phyloP scores from a whole-genome alignment of 2,113 vertebrate genomes.

The Thryonomys swinderianus region DNA sequence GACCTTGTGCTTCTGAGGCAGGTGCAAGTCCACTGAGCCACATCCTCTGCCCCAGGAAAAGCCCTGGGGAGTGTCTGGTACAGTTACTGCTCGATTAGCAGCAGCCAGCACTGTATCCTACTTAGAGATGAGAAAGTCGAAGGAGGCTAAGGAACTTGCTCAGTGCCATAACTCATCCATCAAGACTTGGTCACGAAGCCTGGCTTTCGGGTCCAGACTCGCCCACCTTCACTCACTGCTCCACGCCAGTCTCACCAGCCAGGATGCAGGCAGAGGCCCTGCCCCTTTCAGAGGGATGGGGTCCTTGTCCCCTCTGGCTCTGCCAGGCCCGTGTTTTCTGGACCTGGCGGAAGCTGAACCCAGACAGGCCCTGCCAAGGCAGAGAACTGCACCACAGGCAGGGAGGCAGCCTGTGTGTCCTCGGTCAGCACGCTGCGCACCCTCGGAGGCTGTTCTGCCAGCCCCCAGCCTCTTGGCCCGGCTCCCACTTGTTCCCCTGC shows the following conservation, averaged over 20 bases:
- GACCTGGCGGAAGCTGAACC: neutral
- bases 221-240: neutral
- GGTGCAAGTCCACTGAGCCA: too few species aligned
- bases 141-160: constrained; percentile 26
- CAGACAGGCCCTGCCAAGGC: neutral
- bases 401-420: neutral
- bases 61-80: neutral
- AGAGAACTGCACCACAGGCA: neutral
- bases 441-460: neutral
- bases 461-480: neutral
- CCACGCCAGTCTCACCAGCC: neutral
- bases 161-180: neutral
- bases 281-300: rapidly evolving
- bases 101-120: neutral
- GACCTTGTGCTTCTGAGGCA: too few species aligned
- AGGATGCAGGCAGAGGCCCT: neutral
- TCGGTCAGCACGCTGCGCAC: neutral
- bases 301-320: neutral
- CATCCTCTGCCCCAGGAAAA: neutral
- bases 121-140: constrained; percentile 8
- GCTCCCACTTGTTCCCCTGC: constrained; percentile 1
- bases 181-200: neutral
- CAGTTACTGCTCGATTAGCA: neutral
- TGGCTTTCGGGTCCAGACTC: neutral
- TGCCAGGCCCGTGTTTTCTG: neutral